These are phyloP conservation scores for Philereme vetulata DNA, from an alignment of 2,888 invertebrate species.

Conservation along the genomic window DNA sequence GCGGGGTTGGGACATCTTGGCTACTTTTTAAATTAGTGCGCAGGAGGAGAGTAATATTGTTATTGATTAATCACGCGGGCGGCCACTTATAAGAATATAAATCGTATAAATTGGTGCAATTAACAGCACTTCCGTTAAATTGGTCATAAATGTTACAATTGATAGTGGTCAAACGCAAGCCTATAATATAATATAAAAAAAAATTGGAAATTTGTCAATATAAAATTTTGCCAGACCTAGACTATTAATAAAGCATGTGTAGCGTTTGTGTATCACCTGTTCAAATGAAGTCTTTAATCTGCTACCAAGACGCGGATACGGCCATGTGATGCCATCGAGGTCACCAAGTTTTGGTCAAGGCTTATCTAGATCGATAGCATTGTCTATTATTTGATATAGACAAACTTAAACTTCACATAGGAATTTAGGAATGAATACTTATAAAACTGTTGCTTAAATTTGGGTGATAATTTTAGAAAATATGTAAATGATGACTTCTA, in stretches of 20 bases:
- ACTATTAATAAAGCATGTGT: slow-evolving; percentile 8
- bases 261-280: slow-evolving; percentile 9
- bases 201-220: neutral
- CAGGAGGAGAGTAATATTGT: no score
- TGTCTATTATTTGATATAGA: slow-evolving; percentile 5
- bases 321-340: slow-evolving; percentile 29
- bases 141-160: neutral
- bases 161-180: no score
- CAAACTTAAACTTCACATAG: no score
- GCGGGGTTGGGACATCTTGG: no score
- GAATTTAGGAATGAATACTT: no score
- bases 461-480: no score
- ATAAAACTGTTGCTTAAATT: no score
- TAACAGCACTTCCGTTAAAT: neutral
- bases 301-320: slow-evolving; percentile 20
- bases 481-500: no score
- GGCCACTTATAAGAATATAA: no score
- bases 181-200: no score
- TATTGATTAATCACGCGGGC: no score
- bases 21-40: no score
- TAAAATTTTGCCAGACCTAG: neutral
- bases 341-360: slow-evolving; percentile 31
- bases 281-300: slow-evolving; percentile 15
- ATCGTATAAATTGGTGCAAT: slow-evolving; percentile 1
- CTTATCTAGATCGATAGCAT: slow-evolving; percentile 17